Evolutionary conservation across 1,140 invertebrate species (phyloP), one percentile per base, ranked within the genome.

Genomic region (Meloidogyne hapla): DNA sequence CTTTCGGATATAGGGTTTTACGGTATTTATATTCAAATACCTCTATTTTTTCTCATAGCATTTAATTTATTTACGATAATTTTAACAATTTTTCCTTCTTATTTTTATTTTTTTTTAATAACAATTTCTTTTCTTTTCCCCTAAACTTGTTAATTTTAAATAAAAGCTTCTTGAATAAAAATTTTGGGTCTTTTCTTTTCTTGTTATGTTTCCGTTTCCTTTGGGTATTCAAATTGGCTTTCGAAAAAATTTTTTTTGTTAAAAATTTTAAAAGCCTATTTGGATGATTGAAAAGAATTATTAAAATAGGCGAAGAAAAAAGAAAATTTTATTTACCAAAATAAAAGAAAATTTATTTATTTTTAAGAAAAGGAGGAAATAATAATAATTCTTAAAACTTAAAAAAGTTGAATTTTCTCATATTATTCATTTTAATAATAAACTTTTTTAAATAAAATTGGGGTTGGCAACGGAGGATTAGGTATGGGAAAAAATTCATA

Each of bases 261-360:
- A 56, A 56, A 56, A 56, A n/a, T 56, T 38, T 56, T n/a, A 56
- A 56, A 56, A 56, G 48, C 48, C 48, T 56, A 56, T 56, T 56
- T 56, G 48, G 48, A 56, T 56, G 48, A 56, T 56, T 56, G 48
- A 56, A 56, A 56, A 56, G 48, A 56, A 56, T 56, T 56, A 56
- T 56, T 56, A 56, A 56, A 56, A 56, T 56, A 56, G 4, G 13
- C 42, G 12, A 45, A 45, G n/a, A 48, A 33, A 48, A 56, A n/a
- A 56, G 1, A 56, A n/a, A 56, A 56, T 56, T 56, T 56, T 56
- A 48, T 48, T 48, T 48, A 48, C 45, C 45, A 48, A n/a, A 56
- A 56, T 56, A 56, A 56, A 56, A 15, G n/a, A 18, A 56, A 56
- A n/a, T 56, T 56, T 56, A 56, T 56, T 33, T 33, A 33, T 33